These are phyloP conservation scores for Procambarus clarkii DNA, from an alignment of 1,140 invertebrate genomes.

Conservation along the genomic window DNA sequence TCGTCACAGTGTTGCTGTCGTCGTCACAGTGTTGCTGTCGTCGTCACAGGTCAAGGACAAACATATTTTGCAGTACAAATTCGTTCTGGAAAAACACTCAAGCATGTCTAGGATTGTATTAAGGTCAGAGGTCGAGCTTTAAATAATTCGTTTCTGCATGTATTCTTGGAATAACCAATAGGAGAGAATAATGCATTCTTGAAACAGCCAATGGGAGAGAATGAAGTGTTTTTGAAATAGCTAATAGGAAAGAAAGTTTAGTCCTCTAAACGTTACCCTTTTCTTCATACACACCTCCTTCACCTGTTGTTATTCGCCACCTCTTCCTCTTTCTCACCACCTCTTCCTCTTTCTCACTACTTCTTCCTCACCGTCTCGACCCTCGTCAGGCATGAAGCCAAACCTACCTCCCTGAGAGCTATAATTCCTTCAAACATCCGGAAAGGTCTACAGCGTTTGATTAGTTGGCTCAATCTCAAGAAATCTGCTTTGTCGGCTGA, in stretches of 20 bases:
- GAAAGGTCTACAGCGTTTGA: background rate
- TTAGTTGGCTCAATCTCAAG: background rate
- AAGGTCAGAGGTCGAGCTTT: background rate
- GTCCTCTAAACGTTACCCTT: background rate
- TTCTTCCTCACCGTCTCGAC: background rate
- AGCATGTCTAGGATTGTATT: too few relatives aligned
- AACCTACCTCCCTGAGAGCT: too few relatives aligned
- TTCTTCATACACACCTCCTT: background rate
- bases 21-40: too few relatives aligned
- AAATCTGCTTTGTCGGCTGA: background rate
- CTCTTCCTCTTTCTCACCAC: background rate
- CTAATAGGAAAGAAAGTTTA: too few relatives aligned
- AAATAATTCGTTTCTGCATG: background rate
- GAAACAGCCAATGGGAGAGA: too few relatives aligned
- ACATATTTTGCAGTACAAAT: too few relatives aligned
- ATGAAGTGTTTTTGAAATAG: too few relatives aligned
- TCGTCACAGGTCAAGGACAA: too few relatives aligned
- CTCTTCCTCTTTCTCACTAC: background rate
- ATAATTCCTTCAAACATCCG: background rate
- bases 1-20: too few relatives aligned
- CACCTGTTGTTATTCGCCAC: background rate
- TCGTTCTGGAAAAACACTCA: too few relatives aligned
- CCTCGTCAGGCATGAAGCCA: background rate
- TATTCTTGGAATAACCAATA: too few relatives aligned
- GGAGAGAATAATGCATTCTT: too few relatives aligned